Evolutionary conservation across 2,113 vertebrate species (phyloP).

Genomic region (Chaetops frenatus): DNA sequence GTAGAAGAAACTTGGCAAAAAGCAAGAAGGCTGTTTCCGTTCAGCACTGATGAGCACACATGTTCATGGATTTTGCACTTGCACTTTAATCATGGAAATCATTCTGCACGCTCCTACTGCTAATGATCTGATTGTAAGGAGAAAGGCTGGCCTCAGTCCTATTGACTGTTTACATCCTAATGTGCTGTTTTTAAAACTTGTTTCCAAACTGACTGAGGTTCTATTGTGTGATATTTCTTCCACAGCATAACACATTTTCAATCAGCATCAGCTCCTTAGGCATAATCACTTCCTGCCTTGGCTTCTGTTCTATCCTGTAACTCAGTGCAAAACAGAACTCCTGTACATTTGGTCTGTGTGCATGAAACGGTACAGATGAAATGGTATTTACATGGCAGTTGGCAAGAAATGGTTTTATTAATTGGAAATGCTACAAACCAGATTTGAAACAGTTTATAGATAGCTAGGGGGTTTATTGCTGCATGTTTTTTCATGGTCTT

Average conservation of each 20-base stretch:
- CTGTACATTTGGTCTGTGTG: accelerated
- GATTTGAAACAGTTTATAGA: neutral
- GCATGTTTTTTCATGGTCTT: neutral
- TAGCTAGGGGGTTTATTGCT: neutral
- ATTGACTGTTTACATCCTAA: conserved; percentile 11
- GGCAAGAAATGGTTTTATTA: neutral
- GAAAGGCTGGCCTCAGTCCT: neutral
- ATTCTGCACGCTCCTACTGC: neutral
- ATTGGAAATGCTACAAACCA: neutral
- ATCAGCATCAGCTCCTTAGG: neutral
- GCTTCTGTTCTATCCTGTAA: neutral
- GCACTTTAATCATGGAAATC: neutral
- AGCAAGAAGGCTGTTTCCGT: neutral
- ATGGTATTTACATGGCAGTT: neutral
- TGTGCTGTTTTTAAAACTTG: neutral
- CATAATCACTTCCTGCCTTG: conserved; percentile 33
- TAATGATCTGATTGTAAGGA: neutral
- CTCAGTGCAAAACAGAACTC: neutral
- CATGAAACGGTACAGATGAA: neutral
- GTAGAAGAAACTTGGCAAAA: neutral
- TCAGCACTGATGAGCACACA: neutral
- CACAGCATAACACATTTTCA: neutral
- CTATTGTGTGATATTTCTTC: conserved; percentile 34
- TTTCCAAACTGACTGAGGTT: neutral
- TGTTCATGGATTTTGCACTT: neutral